Base-by-base conservation (phyloP, 2,113 vertebrate species). In the Atractosteus spatula region DNA sequence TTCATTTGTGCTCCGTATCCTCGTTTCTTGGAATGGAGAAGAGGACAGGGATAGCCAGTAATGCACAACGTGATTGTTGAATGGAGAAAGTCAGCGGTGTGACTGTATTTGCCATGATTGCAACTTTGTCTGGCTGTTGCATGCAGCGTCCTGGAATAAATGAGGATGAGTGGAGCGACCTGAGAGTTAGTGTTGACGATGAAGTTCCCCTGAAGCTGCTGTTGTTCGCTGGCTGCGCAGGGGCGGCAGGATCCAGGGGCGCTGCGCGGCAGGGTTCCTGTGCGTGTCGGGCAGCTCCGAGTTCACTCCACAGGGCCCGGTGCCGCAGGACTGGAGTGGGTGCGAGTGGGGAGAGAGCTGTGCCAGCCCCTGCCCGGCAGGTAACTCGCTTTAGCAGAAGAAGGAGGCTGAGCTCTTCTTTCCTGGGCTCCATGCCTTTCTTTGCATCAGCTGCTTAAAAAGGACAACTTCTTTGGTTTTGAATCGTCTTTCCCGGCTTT, bases 231-330 rank as follows among this genome's bases (percentile, higher is more conserved):
- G 47, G 55, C n/a, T 54, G 11, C 17, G 0, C 77, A 98, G 96
- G 83, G 84, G 70, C 0, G 95, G 96, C 0, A 90, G 65, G 68
- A 83, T 97, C 57, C 85, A 90, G 77, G 95, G 94, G 0, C 71
- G 61, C 10, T 98, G 97, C 81, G 92, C 95, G 67, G 92, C 94
- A 44, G 96, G 95, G 0, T 96, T 91, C 70, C 82, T 96, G 81
- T 98, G 96, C 80, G 45, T 92, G 62, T 88, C 91, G 71, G 94
- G 95, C 3, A 96, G 95, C 79, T 84, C 91, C 10, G 92, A 93
- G 57, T 79, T 91, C 59, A 85, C 78, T 2, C 90, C 93, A 0
- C 86, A 77, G 11, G 87, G 84, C 4, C 70, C 66, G 17, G 29
- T 81, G 14, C 79, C 80, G 51, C 16, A 70, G 3, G 80, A 84